phyloP scores from a whole-genome alignment of 2,113 vertebrate species.

The Ammodytes dubius region DNA sequence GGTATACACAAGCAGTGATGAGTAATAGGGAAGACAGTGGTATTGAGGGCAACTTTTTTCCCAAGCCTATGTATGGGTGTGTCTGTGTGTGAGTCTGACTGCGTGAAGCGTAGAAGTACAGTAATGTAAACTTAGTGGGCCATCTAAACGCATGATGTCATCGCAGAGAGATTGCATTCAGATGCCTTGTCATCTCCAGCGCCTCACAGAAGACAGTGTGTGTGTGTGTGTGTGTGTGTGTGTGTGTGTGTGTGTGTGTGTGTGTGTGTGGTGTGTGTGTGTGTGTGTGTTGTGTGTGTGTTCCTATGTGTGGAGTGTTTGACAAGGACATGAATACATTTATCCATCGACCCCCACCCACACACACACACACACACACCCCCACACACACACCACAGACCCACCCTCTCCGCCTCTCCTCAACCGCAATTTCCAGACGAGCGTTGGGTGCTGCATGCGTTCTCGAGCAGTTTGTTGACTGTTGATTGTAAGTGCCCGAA shows the following conservation, averaged over 20 bases:
- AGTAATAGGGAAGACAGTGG: constrained; percentile 13
- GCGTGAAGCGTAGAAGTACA: constrained; percentile 26
- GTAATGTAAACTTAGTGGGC: constrained; percentile 55
- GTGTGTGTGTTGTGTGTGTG: constrained; percentile 4
- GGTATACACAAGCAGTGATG: constrained; percentile 27
- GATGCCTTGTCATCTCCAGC: constrained; percentile 58
- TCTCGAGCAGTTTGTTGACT: constrained; percentile 84
- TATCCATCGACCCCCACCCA: constrained; percentile 5
- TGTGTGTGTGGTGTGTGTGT: constrained; percentile 3
- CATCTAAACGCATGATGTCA: constrained; percentile 65
- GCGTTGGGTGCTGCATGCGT: constrained; percentile 58
- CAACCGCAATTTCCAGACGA: constrained; percentile 65
- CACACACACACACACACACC: not conserved
- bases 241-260: not conserved
- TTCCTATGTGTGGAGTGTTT: constrained; percentile 7
- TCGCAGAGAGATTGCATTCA: constrained; percentile 38
- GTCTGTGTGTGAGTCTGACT: constrained; percentile 7
- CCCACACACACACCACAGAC: not conserved
- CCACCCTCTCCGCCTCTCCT: not conserved
- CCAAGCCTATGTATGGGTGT: constrained; percentile 21
- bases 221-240: not conserved
- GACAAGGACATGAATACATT: constrained; percentile 32
- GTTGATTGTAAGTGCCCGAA: constrained; percentile 84
- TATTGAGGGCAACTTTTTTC: constrained; percentile 5
- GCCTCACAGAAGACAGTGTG: constrained; percentile 25